A percentile compares a stretch with the other conserved stretches of the same genome.
These are phyloP conservation scores for Anomalospiza imberbis DNA, from an alignment of 2,797 vertebrate species.

Conservation along the genomic window DNA sequence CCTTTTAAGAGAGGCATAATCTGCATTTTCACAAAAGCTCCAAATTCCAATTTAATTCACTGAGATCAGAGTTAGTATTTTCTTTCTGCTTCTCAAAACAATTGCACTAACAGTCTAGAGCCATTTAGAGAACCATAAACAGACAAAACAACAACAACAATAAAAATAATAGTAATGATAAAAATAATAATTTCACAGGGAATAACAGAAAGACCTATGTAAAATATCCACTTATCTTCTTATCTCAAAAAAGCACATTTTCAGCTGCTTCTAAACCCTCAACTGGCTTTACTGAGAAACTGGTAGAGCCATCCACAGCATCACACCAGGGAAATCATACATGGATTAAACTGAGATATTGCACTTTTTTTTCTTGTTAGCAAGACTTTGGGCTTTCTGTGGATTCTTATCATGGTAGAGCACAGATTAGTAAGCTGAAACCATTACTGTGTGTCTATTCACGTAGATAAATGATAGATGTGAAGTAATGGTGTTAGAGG, in stretches of 20 bases:
- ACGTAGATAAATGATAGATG: neutral
- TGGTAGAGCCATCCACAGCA: neutral
- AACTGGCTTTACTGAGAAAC: neutral
- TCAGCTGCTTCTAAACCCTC: neutral
- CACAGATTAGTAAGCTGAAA: neutral
- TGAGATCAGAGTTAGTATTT: neutral
- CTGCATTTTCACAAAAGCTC: neutral
- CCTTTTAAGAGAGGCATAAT: neutral
- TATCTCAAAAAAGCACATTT: neutral
- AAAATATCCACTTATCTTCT: neutral
- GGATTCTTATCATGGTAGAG: neutral
- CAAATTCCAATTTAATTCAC: neutral
- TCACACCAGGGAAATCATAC: neutral
- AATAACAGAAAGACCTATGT: neutral
- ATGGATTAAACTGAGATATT: neutral
- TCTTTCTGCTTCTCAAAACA: neutral
- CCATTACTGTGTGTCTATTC: neutral
- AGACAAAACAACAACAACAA: neutral
- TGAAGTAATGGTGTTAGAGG: neutral
- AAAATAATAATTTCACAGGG: neutral
- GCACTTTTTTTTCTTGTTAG: neutral
- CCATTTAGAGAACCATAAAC: neutral
- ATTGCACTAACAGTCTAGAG: neutral
- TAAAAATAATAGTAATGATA: neutral
- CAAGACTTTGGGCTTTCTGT: neutral